Conservation (phyloP, 2,888 invertebrate species). For the Cryptus viduatorius region DNA sequence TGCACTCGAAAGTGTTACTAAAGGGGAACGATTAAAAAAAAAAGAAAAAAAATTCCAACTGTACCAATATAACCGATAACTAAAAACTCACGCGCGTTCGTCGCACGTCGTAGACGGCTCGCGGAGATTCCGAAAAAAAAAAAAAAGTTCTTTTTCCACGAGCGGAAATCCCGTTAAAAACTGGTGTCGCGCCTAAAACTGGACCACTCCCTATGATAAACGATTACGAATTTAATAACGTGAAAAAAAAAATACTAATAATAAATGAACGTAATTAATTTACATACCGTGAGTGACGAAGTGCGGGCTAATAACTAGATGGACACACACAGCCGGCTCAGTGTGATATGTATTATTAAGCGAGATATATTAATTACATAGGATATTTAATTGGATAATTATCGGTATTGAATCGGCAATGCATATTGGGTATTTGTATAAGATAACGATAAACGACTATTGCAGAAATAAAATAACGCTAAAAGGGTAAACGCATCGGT, state of each 20-base stretch:
- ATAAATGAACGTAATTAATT: conserved; percentile 33
- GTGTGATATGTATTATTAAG: conserved; percentile 84
- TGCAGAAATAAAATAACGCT: conserved; percentile 25
- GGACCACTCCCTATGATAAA: conserved; percentile 60
- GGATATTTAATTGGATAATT: conserved; percentile 69
- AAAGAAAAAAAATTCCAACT: conserved; percentile 58
- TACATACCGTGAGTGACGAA: conserved; percentile 71
- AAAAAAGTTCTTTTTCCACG: conserved; percentile 27
- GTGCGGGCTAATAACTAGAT: conserved; percentile 74
- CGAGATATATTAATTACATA: conserved; percentile 72
- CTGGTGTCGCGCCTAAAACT: conserved; percentile 68
- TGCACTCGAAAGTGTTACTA: conserved; percentile 96
- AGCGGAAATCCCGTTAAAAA: conserved; percentile 55
- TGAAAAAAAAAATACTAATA: neutral
- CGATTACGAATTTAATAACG: conserved; percentile 13
- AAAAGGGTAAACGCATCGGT: conserved; percentile 25
- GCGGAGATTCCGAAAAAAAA: conserved; percentile 53
- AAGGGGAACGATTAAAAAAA: conserved; percentile 59
- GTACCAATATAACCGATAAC: conserved; percentile 61
- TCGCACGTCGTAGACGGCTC: conserved; percentile 63
- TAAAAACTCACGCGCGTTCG: conserved; percentile 57
- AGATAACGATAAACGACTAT: conserved; percentile 60
- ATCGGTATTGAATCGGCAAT: conserved; percentile 69
- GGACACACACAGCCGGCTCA: conserved; percentile 83
- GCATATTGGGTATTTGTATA: conserved; percentile 73